Base-by-base conservation (phyloP, 2,888 invertebrate species). In the Fragum sueziense region DNA sequence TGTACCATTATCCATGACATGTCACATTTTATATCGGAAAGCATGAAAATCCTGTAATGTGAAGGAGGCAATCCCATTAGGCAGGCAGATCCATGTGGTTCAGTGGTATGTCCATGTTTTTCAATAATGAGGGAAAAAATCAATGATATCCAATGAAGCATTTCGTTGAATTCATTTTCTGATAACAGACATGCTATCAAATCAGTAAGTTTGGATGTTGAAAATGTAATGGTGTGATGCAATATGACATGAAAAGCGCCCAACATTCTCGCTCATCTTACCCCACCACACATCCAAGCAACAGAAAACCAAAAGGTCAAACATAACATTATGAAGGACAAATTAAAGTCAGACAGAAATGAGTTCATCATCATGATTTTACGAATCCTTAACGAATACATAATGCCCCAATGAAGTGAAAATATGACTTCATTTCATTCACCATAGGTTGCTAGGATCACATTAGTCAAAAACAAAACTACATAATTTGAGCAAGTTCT, bases 381-480 rank as follows among this genome's bases (percentile, higher is more conserved):
- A 9, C 3, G 9, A 57, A 17, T 4, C 31, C n/a, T 25, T n/a
- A 29, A 1, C 17, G 52, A 41, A 25, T 41, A 31, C n/a, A 69
- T 31, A 51, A 69, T 47, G 47, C 17, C 14, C 47, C 47, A 47
- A 47, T 9, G n/a, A 47, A 14, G 17, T 9, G 7, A 27, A 57
- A 57, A 57, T 20, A 22, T n/a, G 25, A 27, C 25, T 57, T 27
- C n/a, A 57, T 27, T 57, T 22, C 51, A 37, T 54, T 59, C 72
- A 83, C 72, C 77, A 77, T 74, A 80, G 83, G 83, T 83, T 83
- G 83, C 83, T 83, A 83, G 79, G 83, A 75, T 71, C 77, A 79
- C 11, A 20, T 25, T 52, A 54, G 41, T 68, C 20, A 52, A 73
- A 79, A 80, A 80, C 76, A 80, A 67, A 76, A 76, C 70, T 74